Percentiles rank a stretch among this genome's conserved stretches.
Conservation (phyloP, 2,797 vertebrate species). For the Hyperoplus immaculatus region DNA sequence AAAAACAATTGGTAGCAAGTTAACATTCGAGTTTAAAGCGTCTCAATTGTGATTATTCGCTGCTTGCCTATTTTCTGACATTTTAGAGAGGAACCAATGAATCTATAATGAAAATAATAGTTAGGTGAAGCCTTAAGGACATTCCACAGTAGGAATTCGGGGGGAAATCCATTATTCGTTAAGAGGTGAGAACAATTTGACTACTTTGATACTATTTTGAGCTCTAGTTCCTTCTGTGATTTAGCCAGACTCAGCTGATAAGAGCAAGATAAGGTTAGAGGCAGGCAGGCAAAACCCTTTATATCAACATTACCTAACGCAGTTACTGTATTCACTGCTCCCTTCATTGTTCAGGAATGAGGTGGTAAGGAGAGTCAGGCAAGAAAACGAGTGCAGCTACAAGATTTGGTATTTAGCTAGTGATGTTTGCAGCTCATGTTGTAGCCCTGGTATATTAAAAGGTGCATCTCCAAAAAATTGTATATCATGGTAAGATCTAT, state of each 20-base stretch:
- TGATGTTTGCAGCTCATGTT: not conserved
- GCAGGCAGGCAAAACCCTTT: slow-evolving; percentile 26
- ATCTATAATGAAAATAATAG: not conserved
- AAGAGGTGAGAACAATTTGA: not conserved
- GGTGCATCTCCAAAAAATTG: too few species aligned
- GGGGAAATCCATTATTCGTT: too few species aligned
- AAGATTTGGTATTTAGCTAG: not conserved
- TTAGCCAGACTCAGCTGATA: slow-evolving; percentile 11
- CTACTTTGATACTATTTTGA: not conserved
- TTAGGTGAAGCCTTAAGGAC: not conserved
- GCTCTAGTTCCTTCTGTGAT: not conserved
- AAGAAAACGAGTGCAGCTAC: not conserved
- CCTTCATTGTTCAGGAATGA: slow-evolving; percentile 21
- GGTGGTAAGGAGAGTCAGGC: not conserved
- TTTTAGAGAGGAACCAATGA: not conserved
- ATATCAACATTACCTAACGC: slow-evolving; percentile 45
- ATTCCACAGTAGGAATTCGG: not conserved
- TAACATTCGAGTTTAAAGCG: not conserved
- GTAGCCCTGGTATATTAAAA: not conserved
- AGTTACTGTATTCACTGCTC: not conserved
- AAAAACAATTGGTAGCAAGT: not conserved
- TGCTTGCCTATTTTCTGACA: not conserved
- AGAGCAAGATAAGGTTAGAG: slow-evolving; percentile 19
- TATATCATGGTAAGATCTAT: too few species aligned
- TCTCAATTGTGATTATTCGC: not conserved